Evolutionary conservation across 30 jellyfish, hydroid and myxozoan genomes (phyloP), one percentile per base, ranked within the genome.

Genomic region (Phacellophora camtschatica): DNA sequence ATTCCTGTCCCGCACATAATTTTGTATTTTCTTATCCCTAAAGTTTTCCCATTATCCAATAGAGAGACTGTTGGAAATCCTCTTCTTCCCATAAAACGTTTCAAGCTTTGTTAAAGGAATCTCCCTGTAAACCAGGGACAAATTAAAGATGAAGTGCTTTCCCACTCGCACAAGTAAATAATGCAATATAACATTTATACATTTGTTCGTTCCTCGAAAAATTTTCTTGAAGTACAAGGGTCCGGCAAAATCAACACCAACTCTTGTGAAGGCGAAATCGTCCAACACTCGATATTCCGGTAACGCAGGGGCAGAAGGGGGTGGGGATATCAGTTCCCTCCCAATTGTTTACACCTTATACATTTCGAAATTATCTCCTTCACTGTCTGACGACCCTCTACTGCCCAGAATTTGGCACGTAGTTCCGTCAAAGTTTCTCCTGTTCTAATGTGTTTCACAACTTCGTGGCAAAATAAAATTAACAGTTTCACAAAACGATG

Each of bases 221-320:
- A 71, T 43, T 6, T 46, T 23, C 56, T 2, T 23, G n/a, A 33
- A 54, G 28, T 7, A 71, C 56, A 71, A 4, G 4, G 85, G 85
- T 10, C 85, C 85, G 33, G 58, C 85, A 33, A 71, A 46, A 71
- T 71, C 85, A 2, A 71, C 34, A 9, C 73, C 85, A 0, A 71
- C 50, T 71, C 50, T 15, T n/a, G 71, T 3, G 25, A 71, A 71
- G 46, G 85, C 85, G 25, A 50, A 4, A 1, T 42, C 85, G 3
- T 46, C 59, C 2, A 54, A 49, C 12, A 71, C 72, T 8, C 72
- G 37, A 50, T 2, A 71, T 0, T 23, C 19, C 1, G 85, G 85
- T 18, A 71, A 30, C 16, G 85, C 33, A 3, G 85, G 72, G 10
- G 72, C 61, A 10, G 5, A 15, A 3, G 74, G 43, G 8, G 43